Evolutionary conservation across 2,888 invertebrate genomes (phyloP).

Genomic region (Conchocele bisecta): DNA sequence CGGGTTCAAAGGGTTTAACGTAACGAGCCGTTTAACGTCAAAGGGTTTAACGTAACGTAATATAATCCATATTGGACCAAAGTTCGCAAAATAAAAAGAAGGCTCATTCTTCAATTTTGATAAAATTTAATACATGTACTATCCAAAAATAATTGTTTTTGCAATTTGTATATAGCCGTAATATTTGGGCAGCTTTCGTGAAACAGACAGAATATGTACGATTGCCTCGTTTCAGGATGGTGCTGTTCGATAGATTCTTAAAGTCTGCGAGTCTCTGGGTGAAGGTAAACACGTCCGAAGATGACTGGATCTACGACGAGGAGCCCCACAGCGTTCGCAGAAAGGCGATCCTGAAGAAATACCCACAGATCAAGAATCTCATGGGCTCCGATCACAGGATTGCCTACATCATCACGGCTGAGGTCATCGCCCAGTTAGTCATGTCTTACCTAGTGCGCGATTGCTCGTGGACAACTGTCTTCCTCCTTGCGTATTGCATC

Average conservation of each 20-base stretch:
- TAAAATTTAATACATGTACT: too few relatives aligned
- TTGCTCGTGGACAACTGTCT: conserved; percentile 72
- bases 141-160: too few relatives aligned
- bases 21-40: too few relatives aligned
- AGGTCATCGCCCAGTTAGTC: conserved; percentile 74
- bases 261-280: conserved; percentile 63
- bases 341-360: conserved; percentile 90
- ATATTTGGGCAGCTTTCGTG: too few relatives aligned
- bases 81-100: too few relatives aligned
- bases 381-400: conserved; percentile 81
- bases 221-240: too few relatives aligned
- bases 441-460: conserved; percentile 74
- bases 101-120: too few relatives aligned
- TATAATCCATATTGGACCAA: too few relatives aligned
- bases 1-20: too few relatives aligned
- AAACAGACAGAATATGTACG: too few relatives aligned
- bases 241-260: conserved; percentile 58
- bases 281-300: conserved; percentile 62
- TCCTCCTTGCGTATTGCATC: conserved; percentile 74
- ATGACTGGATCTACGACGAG: conserved; percentile 95
- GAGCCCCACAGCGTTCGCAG: conserved; percentile 98
- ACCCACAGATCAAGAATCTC: conserved; percentile 82
- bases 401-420: conserved; percentile 70
- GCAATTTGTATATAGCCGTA: too few relatives aligned
- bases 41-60: too few relatives aligned